Base-by-base conservation (phyloP, 2,797 vertebrate species). In the Myiotriccus ornatus region DNA sequence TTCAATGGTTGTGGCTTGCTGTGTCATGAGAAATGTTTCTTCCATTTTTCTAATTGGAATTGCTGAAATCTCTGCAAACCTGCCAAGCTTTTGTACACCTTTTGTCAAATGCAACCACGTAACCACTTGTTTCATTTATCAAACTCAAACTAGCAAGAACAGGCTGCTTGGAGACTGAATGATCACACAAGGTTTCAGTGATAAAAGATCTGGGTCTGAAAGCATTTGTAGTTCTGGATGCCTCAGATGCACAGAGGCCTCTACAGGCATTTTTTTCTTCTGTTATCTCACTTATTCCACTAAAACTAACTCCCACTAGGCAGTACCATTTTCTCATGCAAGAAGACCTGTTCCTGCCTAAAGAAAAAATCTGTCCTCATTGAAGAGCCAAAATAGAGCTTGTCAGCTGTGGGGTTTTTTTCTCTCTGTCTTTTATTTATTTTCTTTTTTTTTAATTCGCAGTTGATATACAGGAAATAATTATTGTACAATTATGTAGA, bases 151-250 rank as follows among this genome's bases (percentile, higher is more conserved):
- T 34, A 87, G 55, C 84, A 94, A 82, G 95, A 94, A 71, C 75
- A 63, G 57, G n/a, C 52, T 87, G 88, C 68, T 80, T 78, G 87
- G 75, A 93, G 90, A 95, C 57, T 84, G 87, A 95, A 86, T 7
- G 32, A 96, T 96, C 96, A 87, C 89, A 95, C 41, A 84, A 96
- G 53, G 84, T 78, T 96, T 84, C 83, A 84, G 67, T 90, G 93
- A 95, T 93, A 95, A 96, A 97, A 97, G 88, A 95, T 87, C 91
- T 91, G 47, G 47, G 39, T 94, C 91, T 94, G 84, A 89, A 93
- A 89, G 88, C 67, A 87, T 80, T 89, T 74, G 60, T 90, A 87
- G 82, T 65, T 95, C 90, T 6, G 8, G 3, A 83, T 64, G 74
- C 90, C 87, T 95, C 9, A 5, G 4, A 81, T 84, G 56, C 89